Base-by-base conservation (phyloP, 2,797 vertebrate genomes). In the Epinephelus coioides region DNA sequence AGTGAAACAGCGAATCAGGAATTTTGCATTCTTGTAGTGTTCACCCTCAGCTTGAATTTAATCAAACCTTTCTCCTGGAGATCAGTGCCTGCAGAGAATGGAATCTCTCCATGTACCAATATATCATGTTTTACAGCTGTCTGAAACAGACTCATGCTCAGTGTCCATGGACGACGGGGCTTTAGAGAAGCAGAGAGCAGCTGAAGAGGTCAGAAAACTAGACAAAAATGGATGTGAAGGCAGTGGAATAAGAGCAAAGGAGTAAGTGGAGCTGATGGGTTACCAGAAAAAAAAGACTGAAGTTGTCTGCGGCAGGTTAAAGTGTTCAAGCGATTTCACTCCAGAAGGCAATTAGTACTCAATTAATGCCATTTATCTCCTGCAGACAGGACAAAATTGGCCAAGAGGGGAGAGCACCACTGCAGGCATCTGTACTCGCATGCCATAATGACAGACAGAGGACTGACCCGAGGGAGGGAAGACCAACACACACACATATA, bases 311-410 rank as follows among this genome's bases (percentile, higher is more conserved):
- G 18, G 51, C 67, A 72, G 78, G 84, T 91, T 92, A 76, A 90
- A 89, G 88, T 81, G 81, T 91, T 90, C 74, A 85, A 89, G 73
- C 66, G 89, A 51, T 88, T 88, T 89, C 82, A 73, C 73, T 84
- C 79, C 60, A 75, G 80, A 86, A 86, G 68, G 86, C 90, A 93
- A 92, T 92, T 91, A 93, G 82, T 84, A 69, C 84, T 83, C 88
- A 88, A 89, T 93, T 92, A 88, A 87, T 89, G 70, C 43, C 81
- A 89, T 94, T 91, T 86, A 91, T 93, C 91, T 92, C 85, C 79
- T 67, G 69, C 78, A 89, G 86, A 88, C 79, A 87, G 80, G 76
- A 81, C 76, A 66, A 81, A 44, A 69, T 74, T 84, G 86, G 66
- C 81, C 73, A 54, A 56, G 80, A 80, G 76, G 66, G 38, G 59